Evolutionary conservation across 2,888 invertebrate species (phyloP), one percentile per base, ranked within the genome.

Genomic region (Leptopilina syphax): DNA sequence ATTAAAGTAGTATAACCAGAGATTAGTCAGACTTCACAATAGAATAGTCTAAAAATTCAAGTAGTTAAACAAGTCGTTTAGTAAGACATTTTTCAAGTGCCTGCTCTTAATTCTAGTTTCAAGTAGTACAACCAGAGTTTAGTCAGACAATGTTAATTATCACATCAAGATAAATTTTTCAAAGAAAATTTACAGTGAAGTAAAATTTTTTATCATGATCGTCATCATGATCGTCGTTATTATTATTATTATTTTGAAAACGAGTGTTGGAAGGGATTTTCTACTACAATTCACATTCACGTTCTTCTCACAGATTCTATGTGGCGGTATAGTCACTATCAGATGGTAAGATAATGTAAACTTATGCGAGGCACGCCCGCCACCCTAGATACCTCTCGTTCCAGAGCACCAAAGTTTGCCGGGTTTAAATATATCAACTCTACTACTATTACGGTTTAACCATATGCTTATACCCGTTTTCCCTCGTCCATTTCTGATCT

Each of bases 261-360:
- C 66, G 34, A 66, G 47, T 77, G 18, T 66, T 66, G 60, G 57
- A 80, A 77, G 50, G 73, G 73, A 34, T 57, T 76, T 76, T 76
- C 77, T 41, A 77, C 65, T 50, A 63, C 73, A 77, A 63, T 70
- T 63, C 77, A 76, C 76, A 65, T 78, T 76, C n/a, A 73, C 65
- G 76, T 77, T 70, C 77, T 41, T 8, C 76, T 63, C 76, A 76
- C 78, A 80, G 80, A 79, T 77, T 81, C 50, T 50, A 12, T 50
- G 50, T 12, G 50, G 81, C 76, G 70, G 77, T 78, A 81, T 67
- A 81, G 86, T 87, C 82, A 88, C 89, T 91, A 92, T 92, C 91
- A 88, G 91, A 90, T 90, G 88, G 87, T 88, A 89, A 91, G 91
- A 92, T 91, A 92, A 91, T 91, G 91, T 91, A 90, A 91, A 91